These are phyloP conservation scores for Sciurus carolinensis DNA, from an alignment of 2,797 vertebrate species.

Conservation along the genomic window DNA sequence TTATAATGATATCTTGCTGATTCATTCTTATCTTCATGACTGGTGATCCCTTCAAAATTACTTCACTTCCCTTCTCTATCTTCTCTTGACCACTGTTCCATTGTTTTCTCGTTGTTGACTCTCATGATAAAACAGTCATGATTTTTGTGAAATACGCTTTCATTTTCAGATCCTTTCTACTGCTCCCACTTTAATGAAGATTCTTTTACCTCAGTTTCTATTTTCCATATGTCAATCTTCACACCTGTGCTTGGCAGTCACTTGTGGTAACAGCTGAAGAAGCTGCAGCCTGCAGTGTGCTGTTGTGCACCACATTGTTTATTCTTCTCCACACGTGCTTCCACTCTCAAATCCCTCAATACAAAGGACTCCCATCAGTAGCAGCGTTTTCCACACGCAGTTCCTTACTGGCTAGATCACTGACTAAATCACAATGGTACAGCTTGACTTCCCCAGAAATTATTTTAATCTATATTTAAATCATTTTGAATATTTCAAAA, in stretches of 20 bases:
- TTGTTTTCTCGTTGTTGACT: background rate
- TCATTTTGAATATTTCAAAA: background rate
- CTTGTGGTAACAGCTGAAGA: background rate
- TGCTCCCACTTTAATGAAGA: too few species aligned
- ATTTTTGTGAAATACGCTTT: background rate
- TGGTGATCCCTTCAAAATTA: background rate
- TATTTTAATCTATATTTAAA: background rate
- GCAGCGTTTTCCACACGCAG: background rate
- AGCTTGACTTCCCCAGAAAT: background rate
- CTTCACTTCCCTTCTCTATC: background rate
- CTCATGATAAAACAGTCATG: background rate
- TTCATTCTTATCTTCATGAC: background rate
- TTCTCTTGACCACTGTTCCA: background rate
- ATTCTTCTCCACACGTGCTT: background rate
- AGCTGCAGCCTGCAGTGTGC: background rate
- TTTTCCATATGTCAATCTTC: background rate
- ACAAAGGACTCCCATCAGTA: background rate
- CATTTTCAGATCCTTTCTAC: background rate
- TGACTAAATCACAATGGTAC: background rate
- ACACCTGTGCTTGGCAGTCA: background rate
- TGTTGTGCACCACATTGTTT: background rate
- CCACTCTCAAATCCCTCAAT: background rate
- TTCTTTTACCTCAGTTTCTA: background rate
- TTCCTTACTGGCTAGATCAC: background rate
- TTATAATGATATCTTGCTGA: background rate